A percentile compares a stretch with the other conserved stretches of the same genome.
Conservation (phyloP, 2,888 invertebrate genomes). For the Onthophagus sagittarius region DNA sequence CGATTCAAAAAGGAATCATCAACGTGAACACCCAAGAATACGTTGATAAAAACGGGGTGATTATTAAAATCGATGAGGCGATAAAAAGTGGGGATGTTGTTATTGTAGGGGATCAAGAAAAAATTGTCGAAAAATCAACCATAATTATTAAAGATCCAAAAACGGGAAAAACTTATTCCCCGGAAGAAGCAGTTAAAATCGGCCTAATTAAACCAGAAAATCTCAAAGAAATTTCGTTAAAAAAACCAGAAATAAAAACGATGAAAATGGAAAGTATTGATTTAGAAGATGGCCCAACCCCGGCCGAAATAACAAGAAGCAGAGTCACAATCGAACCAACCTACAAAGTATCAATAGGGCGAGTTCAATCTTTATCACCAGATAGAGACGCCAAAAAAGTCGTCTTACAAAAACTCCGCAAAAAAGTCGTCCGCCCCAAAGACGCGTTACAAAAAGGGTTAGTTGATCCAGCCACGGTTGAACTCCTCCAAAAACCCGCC, state of each 20-base stretch:
- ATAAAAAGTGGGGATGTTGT: slow-evolving; percentile 73
- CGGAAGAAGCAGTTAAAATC: slow-evolving; percentile 46
- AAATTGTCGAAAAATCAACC: slow-evolving; percentile 18
- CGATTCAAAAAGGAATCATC: slow-evolving; percentile 70
- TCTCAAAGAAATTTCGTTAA: slow-evolving; percentile 34
- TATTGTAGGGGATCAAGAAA: slow-evolving; percentile 64
- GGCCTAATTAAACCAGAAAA: slow-evolving; percentile 35
- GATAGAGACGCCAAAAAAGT: slow-evolving; percentile 65
- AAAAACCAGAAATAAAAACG: slow-evolving; percentile 34
- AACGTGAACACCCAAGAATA: slow-evolving; percentile 69
- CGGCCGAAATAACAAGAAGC: slow-evolving; percentile 57
- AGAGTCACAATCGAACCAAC: slow-evolving; percentile 61
- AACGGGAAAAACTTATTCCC: slow-evolving; percentile 47
- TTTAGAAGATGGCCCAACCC: slow-evolving; percentile 42
- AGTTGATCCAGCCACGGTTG: slow-evolving; percentile 72
- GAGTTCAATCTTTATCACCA: slow-evolving; percentile 57
- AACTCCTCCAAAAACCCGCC: slow-evolving; percentile 61
- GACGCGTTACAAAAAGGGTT: slow-evolving; percentile 77
- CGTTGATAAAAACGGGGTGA: slow-evolving; percentile 61
- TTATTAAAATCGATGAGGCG: slow-evolving; percentile 68
- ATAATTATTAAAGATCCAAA: slow-evolving; percentile 50
- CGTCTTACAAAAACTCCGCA: slow-evolving; percentile 72
- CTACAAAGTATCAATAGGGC: slow-evolving; percentile 61
- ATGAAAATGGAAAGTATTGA: slow-evolving; percentile 42
- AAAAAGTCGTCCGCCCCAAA: slow-evolving; percentile 67